Conservation (phyloP, 2,888 invertebrate species). For the Phortica magna region DNA sequence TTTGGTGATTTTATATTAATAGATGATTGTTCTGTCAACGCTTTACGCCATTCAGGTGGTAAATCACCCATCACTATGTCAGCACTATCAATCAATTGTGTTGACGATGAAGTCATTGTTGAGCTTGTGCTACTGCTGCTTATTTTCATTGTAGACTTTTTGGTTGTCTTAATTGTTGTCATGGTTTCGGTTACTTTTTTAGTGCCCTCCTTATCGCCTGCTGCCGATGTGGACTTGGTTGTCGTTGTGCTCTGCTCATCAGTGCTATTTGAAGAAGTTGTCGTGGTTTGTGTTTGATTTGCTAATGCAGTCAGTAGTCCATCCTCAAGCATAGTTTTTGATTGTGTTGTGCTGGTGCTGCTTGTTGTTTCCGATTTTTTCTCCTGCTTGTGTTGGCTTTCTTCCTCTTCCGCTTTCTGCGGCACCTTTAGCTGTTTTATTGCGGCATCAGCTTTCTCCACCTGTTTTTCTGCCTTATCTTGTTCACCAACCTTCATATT, state of each 20-base stretch:
- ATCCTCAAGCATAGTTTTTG: neutral
- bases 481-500: slow-evolving; percentile 11
- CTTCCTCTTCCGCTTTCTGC: slow-evolving; percentile 25
- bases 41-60: slow-evolving; percentile 40
- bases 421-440: slow-evolving; percentile 34
- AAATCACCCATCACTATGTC: neutral
- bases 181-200: slow-evolving; percentile 54
- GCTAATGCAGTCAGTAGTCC: neutral
- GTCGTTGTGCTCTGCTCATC: slow-evolving; percentile 49
- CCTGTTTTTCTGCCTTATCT: neutral
- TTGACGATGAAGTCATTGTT: slow-evolving; percentile 31
- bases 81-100: slow-evolving; percentile 19
- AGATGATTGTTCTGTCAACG: neutral
- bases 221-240: slow-evolving; percentile 42
- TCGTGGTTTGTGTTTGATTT: neutral
- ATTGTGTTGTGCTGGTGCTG: slow-evolving; percentile 3
- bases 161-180: slow-evolving; percentile 43
- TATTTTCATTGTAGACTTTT: slow-evolving; percentile 56
- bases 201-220: slow-evolving; percentile 51
- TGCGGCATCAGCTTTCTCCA: neutral
- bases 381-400: slow-evolving; percentile 36
- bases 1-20: neutral
- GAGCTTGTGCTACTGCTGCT: slow-evolving; percentile 47
- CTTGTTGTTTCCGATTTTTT: slow-evolving; percentile 1
- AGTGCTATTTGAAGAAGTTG: slow-evolving; percentile 22